Conservation (phyloP, 1,140 invertebrate species). For the Macrobrachium rosenbergii region DNA sequence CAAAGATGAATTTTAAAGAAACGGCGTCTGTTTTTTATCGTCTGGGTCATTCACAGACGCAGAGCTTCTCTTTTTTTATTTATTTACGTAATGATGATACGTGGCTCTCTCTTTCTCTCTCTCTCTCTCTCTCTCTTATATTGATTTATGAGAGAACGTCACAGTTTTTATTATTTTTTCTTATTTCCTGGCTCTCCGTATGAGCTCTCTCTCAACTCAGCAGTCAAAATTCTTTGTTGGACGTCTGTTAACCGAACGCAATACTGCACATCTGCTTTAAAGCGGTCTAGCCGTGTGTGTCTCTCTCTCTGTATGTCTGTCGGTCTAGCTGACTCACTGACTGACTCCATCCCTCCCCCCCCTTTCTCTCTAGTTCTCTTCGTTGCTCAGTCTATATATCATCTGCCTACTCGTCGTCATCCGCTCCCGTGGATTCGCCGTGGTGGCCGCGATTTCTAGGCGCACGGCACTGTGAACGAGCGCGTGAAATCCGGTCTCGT, state of each 20-base stretch:
- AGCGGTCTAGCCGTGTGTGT: neutral
- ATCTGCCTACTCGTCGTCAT: neutral
- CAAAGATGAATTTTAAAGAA: too few species aligned
- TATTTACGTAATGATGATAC: neutral
- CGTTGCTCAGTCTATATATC: neutral
- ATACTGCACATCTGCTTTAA: neutral
- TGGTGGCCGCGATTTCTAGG: neutral
- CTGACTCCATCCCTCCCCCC: too few species aligned
- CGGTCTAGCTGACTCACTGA: conserved; percentile 12
- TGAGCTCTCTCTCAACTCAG: too few species aligned
- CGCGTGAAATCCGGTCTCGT: too few species aligned
- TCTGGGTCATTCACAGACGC: too few species aligned
- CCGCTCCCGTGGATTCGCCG: neutral
- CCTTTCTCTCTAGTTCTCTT: neutral
- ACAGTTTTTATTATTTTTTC: too few species aligned
- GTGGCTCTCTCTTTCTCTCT: too few species aligned
- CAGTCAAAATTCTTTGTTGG: neutral
- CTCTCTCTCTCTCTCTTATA: too few species aligned
- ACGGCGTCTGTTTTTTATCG: neutral
- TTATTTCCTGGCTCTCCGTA: neutral
- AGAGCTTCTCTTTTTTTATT: neutral
- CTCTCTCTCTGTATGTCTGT: conserved; percentile 25
- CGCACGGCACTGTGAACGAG: neutral
- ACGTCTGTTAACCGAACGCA: neutral
- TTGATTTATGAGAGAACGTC: too few species aligned